phyloP scores from a whole-genome alignment of 2,797 vertebrate species.

The Carcharodon carcharias region DNA sequence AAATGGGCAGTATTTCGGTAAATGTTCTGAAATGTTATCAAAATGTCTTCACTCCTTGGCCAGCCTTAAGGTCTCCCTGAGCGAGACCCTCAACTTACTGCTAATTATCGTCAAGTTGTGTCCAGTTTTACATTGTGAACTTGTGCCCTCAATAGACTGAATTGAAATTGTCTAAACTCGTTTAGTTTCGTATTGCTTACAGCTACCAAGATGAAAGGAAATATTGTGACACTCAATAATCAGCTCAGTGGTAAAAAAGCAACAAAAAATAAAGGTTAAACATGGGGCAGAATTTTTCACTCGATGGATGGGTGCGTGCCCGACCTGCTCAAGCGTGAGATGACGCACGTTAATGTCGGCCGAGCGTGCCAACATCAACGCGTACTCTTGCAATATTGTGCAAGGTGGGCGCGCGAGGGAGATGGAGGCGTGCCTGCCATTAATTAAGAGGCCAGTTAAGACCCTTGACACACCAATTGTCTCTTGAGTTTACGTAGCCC shows the following conservation, averaged over 20 bases:
- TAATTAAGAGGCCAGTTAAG: too few species aligned
- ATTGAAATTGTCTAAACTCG: too few species aligned
- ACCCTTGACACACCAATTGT: too few species aligned
- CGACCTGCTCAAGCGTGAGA: too few species aligned
- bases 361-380: too few species aligned
- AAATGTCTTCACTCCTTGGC: background rate
- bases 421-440: too few species aligned
- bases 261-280: background rate
- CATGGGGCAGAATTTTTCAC: background rate
- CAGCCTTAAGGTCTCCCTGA: background rate
- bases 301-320: too few species aligned
- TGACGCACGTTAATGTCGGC: too few species aligned
- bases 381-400: too few species aligned
- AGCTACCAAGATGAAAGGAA: background rate
- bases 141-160: background rate
- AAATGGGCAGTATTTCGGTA: background rate
- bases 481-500: too few species aligned
- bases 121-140: background rate
- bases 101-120: background rate
- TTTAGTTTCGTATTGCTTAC: background rate
- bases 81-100: background rate
- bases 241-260: background rate
- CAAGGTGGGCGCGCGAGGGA: too few species aligned
- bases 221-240: background rate
- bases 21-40: background rate